Conservation (phyloP, 2,888 invertebrate species). For the Tolmerus cingulatus region DNA sequence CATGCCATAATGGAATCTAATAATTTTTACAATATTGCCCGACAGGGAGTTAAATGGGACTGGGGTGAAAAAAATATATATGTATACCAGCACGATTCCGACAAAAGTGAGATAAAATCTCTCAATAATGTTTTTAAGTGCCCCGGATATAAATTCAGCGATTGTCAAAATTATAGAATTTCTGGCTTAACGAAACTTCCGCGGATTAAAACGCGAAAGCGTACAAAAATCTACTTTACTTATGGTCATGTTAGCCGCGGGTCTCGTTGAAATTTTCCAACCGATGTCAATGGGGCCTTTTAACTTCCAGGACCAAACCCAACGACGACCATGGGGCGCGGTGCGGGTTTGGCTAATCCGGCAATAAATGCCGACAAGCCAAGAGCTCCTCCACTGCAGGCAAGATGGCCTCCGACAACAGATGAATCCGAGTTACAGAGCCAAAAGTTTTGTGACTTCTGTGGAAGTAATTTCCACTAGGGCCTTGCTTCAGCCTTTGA, state of each 20-base stretch:
- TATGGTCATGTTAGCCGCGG: neutral
- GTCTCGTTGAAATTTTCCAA: neutral
- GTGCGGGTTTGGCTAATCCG: neutral
- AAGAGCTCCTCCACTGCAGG: neutral
- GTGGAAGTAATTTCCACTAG: constrained; percentile 3
- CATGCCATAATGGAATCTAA: constrained; percentile 4
- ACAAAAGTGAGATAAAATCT: neutral
- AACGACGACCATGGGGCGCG: neutral
- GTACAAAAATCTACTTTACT: neutral
- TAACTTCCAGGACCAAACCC: neutral
- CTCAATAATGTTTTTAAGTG: neutral
- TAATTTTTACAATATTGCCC: neutral
- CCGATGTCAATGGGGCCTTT: neutral
- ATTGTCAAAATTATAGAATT: neutral
- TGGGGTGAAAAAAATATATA: neutral
- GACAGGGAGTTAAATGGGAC: neutral
- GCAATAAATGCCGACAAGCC: neutral
- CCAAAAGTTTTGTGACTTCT: constrained; percentile 1
- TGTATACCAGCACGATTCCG: neutral
- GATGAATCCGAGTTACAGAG: neutral
- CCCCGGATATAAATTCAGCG: neutral
- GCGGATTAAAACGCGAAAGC: neutral
- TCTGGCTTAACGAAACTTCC: neutral
- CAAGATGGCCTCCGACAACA: neutral
- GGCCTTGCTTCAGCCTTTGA: constrained; percentile 8